These are phyloP conservation scores for Pangasianodon gigas DNA, from an alignment of 2,113 vertebrate species.

Conservation along the genomic window DNA sequence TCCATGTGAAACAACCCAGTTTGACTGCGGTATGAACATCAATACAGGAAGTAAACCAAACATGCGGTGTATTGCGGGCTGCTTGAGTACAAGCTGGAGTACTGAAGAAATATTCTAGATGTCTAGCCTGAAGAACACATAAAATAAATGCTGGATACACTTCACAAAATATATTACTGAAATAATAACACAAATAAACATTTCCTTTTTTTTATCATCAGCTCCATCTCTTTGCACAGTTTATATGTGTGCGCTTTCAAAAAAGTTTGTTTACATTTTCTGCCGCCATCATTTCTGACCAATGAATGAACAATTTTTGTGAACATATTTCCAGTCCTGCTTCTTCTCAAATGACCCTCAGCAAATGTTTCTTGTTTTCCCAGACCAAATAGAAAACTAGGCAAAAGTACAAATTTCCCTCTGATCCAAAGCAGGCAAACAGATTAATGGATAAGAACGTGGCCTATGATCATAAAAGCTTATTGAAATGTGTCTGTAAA, in stretches of 20 bases:
- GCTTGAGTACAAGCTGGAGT: background rate
- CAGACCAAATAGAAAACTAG: background rate
- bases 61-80: background rate
- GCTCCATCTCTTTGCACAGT: background rate
- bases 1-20: background rate
- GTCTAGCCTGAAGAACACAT: no score
- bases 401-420: background rate
- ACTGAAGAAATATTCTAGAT: background rate
- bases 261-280: background rate
- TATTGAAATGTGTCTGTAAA: background rate
- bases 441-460: background rate
- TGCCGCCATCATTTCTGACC: background rate
- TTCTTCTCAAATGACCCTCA: background rate
- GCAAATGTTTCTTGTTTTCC: background rate
- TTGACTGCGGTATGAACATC: background rate
- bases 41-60: slow-evolving; percentile 10
- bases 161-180: background rate
- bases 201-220: background rate
- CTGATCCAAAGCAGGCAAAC: background rate
- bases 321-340: slow-evolving; percentile 1
- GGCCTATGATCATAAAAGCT: background rate
- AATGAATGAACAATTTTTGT: background rate
- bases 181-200: background rate
- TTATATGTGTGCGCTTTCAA: background rate
- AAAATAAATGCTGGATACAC: background rate